phyloP scores from a whole-genome alignment of 2,797 vertebrate species.

The Betta splendens region DNA sequence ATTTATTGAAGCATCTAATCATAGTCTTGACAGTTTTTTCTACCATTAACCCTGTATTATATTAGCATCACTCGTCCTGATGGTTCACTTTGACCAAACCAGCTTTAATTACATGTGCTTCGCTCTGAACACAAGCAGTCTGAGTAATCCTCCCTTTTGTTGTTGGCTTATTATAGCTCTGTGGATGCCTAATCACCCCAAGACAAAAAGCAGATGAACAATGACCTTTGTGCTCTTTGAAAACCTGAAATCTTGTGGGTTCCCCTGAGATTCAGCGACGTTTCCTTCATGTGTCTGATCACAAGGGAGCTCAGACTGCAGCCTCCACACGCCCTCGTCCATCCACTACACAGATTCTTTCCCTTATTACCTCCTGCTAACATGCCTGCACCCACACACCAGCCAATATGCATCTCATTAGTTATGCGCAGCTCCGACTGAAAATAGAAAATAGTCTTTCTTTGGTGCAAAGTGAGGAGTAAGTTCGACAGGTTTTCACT shows the following conservation, averaged over 20 bases:
- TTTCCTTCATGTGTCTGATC: conserved; percentile 7
- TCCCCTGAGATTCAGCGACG: conserved; percentile 20
- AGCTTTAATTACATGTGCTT: conserved; percentile 35
- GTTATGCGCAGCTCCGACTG: conserved; percentile 37
- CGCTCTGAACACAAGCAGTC: conserved; percentile 10
- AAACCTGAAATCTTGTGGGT: conserved; percentile 52
- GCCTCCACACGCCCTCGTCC: conserved; percentile 12
- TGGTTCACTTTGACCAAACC: conserved; percentile 27
- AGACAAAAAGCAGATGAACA: conserved; percentile 50
- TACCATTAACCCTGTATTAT: too few species aligned
- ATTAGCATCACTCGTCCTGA: conserved; percentile 25
- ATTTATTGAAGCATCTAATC: too few species aligned
- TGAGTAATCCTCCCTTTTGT: conserved; percentile 35
- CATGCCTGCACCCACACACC: conserved; percentile 35
- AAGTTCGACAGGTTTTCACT: conserved; percentile 58
- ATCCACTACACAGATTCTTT: conserved; percentile 8
- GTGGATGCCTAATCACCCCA: conserved; percentile 46
- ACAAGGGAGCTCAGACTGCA: conserved; percentile 15
- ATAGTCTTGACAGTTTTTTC: too few species aligned
- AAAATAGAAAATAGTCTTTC: conserved; percentile 56
- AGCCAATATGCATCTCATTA: conserved; percentile 51
- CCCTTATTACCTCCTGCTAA: conserved; percentile 13
- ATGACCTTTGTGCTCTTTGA: conserved; percentile 61
- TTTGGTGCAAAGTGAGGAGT: conserved; percentile 50
- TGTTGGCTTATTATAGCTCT: conserved; percentile 43